Percentiles rank a stretch among this genome's conserved stretches.
phyloP scores from a whole-genome alignment of 2,113 vertebrate genomes.

The Odontophorus gujanensis region DNA sequence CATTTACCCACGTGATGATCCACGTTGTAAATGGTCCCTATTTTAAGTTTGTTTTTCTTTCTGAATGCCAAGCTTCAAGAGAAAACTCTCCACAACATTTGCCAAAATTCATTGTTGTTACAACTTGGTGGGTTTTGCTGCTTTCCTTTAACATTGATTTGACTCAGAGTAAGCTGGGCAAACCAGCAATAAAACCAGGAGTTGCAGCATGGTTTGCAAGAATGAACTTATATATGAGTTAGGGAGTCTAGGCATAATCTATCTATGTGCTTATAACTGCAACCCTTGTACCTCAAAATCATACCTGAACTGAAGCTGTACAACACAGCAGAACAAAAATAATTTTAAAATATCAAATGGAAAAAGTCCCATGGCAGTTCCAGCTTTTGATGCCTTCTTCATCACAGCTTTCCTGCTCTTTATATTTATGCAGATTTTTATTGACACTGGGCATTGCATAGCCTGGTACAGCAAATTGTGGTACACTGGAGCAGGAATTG shows the following conservation, averaged over 20 bases:
- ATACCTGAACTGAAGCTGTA: neutral
- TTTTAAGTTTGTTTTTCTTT: neutral
- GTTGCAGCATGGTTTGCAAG: neutral
- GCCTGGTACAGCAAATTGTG: neutral
- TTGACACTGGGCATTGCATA: neutral
- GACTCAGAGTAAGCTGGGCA: neutral
- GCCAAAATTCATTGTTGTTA: neutral
- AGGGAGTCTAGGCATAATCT: neutral
- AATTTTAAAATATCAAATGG: neutral
- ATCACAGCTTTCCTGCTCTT: neutral
- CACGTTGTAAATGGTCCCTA: neutral
- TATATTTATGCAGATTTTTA: neutral
- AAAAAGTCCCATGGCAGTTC: neutral
- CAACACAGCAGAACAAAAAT: neutral
- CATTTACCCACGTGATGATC: neutral
- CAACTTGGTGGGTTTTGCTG: neutral
- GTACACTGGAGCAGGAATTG: neutral
- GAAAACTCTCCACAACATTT: accelerated
- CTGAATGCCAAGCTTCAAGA: neutral
- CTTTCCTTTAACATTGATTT: neutral
- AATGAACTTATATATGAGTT: neutral
- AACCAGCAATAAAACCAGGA: neutral
- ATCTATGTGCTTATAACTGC: neutral
- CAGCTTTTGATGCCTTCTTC: neutral
- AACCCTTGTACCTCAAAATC: neutral